Evolutionary conservation across 2,113 vertebrate genomes (phyloP).

Genomic region (Gopherus evgoodei): DNA sequence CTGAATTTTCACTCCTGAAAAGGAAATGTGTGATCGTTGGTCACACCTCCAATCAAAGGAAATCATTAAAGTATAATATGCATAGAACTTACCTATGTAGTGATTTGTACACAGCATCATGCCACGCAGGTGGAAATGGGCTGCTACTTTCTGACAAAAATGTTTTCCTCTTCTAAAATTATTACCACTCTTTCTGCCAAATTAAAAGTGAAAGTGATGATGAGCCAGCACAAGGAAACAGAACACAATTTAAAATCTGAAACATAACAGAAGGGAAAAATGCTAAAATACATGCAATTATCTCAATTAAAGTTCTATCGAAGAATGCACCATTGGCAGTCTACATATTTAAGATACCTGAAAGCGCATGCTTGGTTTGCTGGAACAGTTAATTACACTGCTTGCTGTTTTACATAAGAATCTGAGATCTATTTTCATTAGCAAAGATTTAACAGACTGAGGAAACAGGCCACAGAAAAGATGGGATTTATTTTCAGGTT

Average conservation of each 20-base stretch:
- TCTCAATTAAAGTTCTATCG: background rate
- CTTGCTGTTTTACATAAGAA: background rate
- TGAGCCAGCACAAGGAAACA: background rate
- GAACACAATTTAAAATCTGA: background rate
- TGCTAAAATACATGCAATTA: background rate
- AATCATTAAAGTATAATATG: background rate
- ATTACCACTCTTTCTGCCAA: background rate
- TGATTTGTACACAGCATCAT: background rate
- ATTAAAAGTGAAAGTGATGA: conserved; percentile 2
- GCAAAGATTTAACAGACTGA: background rate
- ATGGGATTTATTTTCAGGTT: conserved; percentile 11
- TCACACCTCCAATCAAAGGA: background rate
- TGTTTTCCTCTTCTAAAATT: background rate
- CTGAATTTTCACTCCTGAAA: background rate
- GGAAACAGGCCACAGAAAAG: background rate
- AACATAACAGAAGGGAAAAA: background rate
- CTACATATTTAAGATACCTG: background rate
- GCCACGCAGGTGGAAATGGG: background rate
- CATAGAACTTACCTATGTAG: background rate
- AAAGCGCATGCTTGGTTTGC: background rate
- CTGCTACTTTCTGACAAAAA: background rate
- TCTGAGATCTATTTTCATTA: background rate
- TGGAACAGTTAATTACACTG: background rate
- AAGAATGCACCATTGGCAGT: background rate
- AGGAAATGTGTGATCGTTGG: background rate